Percentiles rank a stretch among this genome's conserved stretches.
phyloP scores from a whole-genome alignment of 2,888 invertebrate genomes.

The Nezara viridula region DNA sequence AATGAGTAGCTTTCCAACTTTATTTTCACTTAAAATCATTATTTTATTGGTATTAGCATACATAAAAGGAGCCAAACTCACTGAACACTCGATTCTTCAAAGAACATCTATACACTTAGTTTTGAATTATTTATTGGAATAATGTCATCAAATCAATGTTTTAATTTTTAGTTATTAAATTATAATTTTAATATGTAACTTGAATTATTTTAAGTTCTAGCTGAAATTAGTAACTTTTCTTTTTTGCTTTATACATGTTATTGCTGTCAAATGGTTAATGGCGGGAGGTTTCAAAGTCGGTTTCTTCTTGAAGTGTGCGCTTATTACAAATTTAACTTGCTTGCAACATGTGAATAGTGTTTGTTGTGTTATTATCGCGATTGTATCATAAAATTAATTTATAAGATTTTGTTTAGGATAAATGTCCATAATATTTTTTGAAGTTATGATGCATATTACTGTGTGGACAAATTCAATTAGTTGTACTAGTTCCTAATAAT shows the following conservation, averaged over 20 bases:
- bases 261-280: neutral
- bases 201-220: neutral
- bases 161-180: neutral
- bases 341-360: neutral
- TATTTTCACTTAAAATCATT: too few species aligned
- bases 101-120: too few species aligned
- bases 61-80: too few species aligned
- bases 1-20: too few species aligned
- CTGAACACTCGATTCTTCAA: too few species aligned
- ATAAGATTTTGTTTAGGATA: neutral
- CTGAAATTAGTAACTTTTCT: neutral
- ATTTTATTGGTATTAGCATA: too few species aligned
- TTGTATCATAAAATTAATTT: neutral
- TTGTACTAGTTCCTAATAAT: too few species aligned
- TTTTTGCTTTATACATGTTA: neutral
- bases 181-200: neutral
- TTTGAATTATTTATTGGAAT: too few species aligned
- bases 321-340: too few species aligned
- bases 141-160: too few species aligned
- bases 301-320: too few species aligned
- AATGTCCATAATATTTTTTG: neutral
- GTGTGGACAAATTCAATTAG: neutral
- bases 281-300: neutral
- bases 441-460: neutral
- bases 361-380: neutral